These are phyloP conservation scores for Lithophane semibrunnea DNA, from an alignment of 2,888 invertebrate species.

Conservation along the genomic window DNA sequence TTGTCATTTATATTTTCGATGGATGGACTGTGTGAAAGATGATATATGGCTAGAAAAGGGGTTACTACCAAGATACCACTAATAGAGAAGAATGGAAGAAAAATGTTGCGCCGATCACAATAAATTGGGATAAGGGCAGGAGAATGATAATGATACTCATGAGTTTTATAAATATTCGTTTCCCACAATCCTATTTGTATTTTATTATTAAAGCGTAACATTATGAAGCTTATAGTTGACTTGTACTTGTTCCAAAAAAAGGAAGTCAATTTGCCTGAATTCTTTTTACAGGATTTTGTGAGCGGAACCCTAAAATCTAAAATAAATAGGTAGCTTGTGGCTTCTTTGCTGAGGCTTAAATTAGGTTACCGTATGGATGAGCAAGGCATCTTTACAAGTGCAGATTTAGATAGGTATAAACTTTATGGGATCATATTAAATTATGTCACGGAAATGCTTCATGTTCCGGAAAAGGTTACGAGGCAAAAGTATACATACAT, in stretches of 20 bases:
- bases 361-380: conserved; percentile 49
- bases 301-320: conserved; percentile 46
- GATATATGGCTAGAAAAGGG: neutral
- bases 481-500: neutral
- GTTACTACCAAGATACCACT: neutral
- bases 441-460: conserved; percentile 5
- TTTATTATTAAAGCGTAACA: no score
- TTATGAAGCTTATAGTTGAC: neutral
- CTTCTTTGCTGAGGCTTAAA: conserved; percentile 50
- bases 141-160: neutral
- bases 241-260: neutral
- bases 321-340: conserved; percentile 38
- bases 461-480: neutral
- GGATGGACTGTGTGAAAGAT: neutral
- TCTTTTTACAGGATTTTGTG: neutral
- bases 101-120: neutral
- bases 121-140: neutral
- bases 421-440: conserved; percentile 7
- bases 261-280: neutral
- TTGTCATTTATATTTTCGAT: neutral
- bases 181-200: no score
- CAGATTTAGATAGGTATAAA: conserved; percentile 25
- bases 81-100: neutral
- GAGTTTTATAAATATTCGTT: neutral
- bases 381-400: conserved; percentile 54